Percentiles rank a stretch among this genome's conserved stretches.
Conservation (phyloP, 2,113 vertebrate species). For the Semicossyphus pulcher region DNA sequence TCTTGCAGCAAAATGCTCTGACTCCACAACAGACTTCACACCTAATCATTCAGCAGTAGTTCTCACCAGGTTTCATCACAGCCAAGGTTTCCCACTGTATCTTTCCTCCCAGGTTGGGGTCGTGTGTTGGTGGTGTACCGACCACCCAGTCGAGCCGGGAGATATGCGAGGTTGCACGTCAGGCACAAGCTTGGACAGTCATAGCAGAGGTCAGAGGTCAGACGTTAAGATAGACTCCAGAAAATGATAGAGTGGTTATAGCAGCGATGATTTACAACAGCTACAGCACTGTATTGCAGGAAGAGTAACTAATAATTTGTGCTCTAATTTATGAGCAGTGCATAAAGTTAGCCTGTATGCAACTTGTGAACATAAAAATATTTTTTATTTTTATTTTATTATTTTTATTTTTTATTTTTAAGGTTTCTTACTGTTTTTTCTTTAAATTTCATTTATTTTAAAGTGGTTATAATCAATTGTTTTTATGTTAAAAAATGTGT, state of each 20-base stretch:
- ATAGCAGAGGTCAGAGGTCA: constrained; percentile 57
- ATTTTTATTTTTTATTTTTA: too few species aligned
- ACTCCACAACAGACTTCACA: neutral
- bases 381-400: too few species aligned
- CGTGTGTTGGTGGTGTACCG: constrained; percentile 41
- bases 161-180: constrained; percentile 50
- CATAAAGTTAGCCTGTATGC: too few species aligned
- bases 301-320: neutral
- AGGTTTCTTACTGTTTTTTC: too few species aligned
- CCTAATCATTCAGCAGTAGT: constrained; percentile 1
- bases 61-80: constrained; percentile 11
- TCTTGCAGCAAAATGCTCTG: neutral
- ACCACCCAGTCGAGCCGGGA: constrained; percentile 50
- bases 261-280: constrained; percentile 11
- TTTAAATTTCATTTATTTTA: too few species aligned
- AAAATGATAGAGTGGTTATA: constrained; percentile 27
- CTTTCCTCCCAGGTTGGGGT: constrained; percentile 39
- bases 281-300: neutral
- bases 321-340: neutral
- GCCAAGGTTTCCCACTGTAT: constrained; percentile 64
- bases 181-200: constrained; percentile 23
- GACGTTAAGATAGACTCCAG: constrained; percentile 35
- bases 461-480: too few species aligned
- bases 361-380: too few species aligned
- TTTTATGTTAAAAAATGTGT: too few species aligned